Base-by-base conservation (phyloP, 2,888 invertebrate species). In the Tryphoninae sp. region DNA sequence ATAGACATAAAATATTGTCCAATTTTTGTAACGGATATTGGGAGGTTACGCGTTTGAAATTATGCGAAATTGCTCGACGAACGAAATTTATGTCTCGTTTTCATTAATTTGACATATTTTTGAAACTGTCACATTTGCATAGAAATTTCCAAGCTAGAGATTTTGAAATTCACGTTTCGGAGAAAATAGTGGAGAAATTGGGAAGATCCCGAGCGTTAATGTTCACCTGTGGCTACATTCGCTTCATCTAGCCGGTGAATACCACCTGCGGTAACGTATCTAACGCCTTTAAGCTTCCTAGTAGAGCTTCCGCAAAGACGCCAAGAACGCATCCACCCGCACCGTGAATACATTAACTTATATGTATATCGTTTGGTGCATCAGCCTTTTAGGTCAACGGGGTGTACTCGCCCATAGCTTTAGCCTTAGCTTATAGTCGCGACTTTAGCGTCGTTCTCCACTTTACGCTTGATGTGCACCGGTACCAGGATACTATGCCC, bases 331-430 rank as follows among this genome's bases (percentile, higher is more conserved):
- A 75, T 71, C 67, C 71, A 67, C 55, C 79, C 75, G 65, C 19
- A 26, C 53, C 40, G 65, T 67, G 74, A 78, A 81, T 81, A 75
- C 55, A 78, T 82, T 72, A 76, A 72, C 75, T 76, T 79, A 33
- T 33, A 33, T 33, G 33, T 33, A 33, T 33, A 67, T 74, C 74
- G 71, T 78, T 67, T 72, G 78, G 78, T 68, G 67, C 79, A 82
- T 82, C 71, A 76, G 61, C 49, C 72, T 82, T 82, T 75, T 79
- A 26, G 82, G 82, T 82, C 79, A 79, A 79, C 59, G 71, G 65
- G 76, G 80, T 67, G 58, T 65, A 49, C 55, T 62, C 55, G 49
- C 74, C 19, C 33, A 45, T 22, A 53, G 59, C 65, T 69, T 65
- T 55, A 62, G 64, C 65, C 59, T 75, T 26, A 33, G 59, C 42